Evolutionary conservation across 1,140 invertebrate genomes (phyloP), one percentile per base, ranked within the genome.

Genomic region (Habropoda laboriosa): DNA sequence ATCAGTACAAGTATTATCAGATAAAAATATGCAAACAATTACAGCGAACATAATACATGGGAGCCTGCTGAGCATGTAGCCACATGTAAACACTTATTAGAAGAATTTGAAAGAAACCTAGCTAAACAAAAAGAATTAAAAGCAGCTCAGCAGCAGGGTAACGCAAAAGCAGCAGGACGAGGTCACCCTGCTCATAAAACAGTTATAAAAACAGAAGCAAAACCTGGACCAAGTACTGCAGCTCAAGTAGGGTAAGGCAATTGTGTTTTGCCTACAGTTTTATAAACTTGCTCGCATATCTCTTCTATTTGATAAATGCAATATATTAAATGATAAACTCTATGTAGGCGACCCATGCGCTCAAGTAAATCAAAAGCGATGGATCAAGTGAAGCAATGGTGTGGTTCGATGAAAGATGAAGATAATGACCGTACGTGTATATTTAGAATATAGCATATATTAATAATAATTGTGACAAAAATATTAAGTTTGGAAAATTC

Each of bases 341-440:
- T 67, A 64, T 40, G 13, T 84, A 95, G 95, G 32, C 94, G 96
- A 21, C 95, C 96, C 7, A 95, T 96, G 86, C 94, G 96, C 6
- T 96, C 95, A 13, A 97, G 96, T 84, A 97, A 97, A 92, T 96
- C 95, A 51, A 96, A 96, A 85, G 96, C 96, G 1, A 94, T 97
- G 92, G 95, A 96, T 92, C 96, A 97, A 90, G 96, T 97, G n/a
- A 97, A 97, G 87, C 95, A 95, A 78, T 97, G 96, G 96, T 96
- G 95, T 89, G 96, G 96, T 24, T 94, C 94, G 10, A 95, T 94
- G 90, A 95, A 94, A 35, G 95, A 96, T n/a, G 92, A 93, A 70
- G 94, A 95, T 35, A 90, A 90, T 75, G 92, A 93, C 60, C 7
- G 92, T 92, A 87, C 77, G 89, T 86, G 58, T 57, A 71, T 24